Evolutionary conservation across 2,888 invertebrate genomes (phyloP).

Genomic region (Saturnia japonica): DNA sequence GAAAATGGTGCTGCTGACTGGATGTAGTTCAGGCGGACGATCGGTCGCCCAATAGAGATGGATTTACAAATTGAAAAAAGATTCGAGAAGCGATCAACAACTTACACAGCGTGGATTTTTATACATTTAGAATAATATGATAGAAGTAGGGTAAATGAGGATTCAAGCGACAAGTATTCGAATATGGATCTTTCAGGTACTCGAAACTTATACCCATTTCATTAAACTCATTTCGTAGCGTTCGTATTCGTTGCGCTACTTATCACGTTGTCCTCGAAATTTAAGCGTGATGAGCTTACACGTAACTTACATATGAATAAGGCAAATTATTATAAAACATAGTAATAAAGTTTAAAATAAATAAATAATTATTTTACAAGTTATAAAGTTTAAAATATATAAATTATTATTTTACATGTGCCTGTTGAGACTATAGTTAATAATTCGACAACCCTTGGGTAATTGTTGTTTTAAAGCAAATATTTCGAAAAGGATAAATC

Average conservation of each 20-base stretch:
- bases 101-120: not conserved
- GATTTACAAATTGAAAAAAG: slow-evolving; percentile 31
- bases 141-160: not conserved
- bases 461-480: slow-evolving; percentile 48
- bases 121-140: not conserved
- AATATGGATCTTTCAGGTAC: not conserved
- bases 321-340: not conserved
- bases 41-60: slow-evolving; percentile 23
- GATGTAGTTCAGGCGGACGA: slow-evolving; percentile 26
- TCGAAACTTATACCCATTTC: not conserved
- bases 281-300: not conserved
- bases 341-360: not conserved
- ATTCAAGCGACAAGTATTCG: not conserved
- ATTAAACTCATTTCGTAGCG: not conserved
- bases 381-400: not conserved
- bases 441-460: slow-evolving; percentile 35
- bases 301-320: not conserved
- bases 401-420: too few relatives aligned
- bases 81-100: slow-evolving; percentile 15
- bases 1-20: slow-evolving; percentile 35
- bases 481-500: slow-evolving; percentile 66
- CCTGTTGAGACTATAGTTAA: not conserved
- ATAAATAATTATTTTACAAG: too few relatives aligned
- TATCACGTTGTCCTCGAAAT: not conserved
- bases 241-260: not conserved